Conservation (phyloP, 2,113 vertebrate genomes). For the Hemiscyllium ocellatum region DNA sequence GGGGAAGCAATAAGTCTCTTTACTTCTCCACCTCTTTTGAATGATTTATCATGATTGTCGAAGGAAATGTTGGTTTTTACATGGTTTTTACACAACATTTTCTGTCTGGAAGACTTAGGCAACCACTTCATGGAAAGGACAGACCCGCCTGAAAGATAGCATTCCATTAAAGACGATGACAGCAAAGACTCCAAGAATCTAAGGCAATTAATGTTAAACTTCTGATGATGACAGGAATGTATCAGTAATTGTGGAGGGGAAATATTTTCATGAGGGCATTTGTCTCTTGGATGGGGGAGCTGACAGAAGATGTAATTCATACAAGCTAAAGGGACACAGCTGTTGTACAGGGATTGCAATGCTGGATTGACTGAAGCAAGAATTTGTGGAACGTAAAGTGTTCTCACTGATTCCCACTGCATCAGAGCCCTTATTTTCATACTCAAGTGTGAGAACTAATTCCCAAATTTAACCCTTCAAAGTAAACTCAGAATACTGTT, state of each 20-base stretch:
- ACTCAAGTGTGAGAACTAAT: neutral
- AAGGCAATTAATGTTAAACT: neutral
- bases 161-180: neutral
- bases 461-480: neutral
- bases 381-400: constrained; percentile 31
- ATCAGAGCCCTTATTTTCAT: neutral
- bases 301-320: neutral
- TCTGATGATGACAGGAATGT: neutral
- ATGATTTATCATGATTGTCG: neutral
- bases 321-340: constrained; percentile 9
- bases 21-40: neutral
- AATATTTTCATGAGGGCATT: constrained; percentile 10
- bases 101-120: neutral
- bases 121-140: neutral
- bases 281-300: neutral
- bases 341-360: neutral
- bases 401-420: neutral
- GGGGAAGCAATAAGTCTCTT: neutral
- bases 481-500: neutral
- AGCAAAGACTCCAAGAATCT: neutral
- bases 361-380: constrained; percentile 1
- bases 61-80: neutral
- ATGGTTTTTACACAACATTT: neutral
- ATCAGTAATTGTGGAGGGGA: neutral
- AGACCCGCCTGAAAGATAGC: neutral